phyloP scores from a whole-genome alignment of 2,797 vertebrate species.

The Miichthys miiuy region DNA sequence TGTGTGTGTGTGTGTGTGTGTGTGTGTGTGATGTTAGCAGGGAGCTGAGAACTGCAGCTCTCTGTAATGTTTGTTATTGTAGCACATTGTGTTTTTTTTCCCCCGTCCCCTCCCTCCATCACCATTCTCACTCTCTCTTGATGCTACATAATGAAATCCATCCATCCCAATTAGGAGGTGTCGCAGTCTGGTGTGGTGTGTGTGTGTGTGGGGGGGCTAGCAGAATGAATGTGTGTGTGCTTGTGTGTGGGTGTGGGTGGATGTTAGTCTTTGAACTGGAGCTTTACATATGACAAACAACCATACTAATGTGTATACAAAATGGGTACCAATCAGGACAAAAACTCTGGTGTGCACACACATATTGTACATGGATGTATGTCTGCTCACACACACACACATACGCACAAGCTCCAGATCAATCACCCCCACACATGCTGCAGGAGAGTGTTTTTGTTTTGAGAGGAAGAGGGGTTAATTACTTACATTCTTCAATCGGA shows the following conservation, averaged over 20 bases:
- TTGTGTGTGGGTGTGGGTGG: not conserved
- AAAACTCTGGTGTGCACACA: not conserved
- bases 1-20: slow-evolving; percentile 39
- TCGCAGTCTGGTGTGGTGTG: slow-evolving; percentile 54
- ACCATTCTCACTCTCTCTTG: slow-evolving; percentile 69
- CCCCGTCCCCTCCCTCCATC: slow-evolving; percentile 34
- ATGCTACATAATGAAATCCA: slow-evolving; percentile 78
- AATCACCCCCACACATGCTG: slow-evolving; percentile 62
- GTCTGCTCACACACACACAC: not conserved
- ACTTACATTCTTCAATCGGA: slow-evolving; percentile 77
- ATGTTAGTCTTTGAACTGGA: slow-evolving; percentile 18
- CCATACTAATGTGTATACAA: slow-evolving; percentile 23
- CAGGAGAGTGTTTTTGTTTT: slow-evolving; percentile 73
- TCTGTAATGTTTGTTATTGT: slow-evolving; percentile 78
- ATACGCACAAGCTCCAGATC: slow-evolving; percentile 31
- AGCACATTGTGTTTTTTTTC: slow-evolving; percentile 57
- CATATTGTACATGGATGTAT: not conserved
- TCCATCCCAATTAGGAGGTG: slow-evolving; percentile 82
- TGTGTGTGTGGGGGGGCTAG: slow-evolving; percentile 4
- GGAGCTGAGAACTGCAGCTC: slow-evolving; percentile 45
- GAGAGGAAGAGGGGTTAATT: slow-evolving; percentile 77
- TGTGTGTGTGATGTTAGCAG: slow-evolving; percentile 25
- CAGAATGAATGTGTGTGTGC: slow-evolving; percentile 24
- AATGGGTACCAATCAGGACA: slow-evolving; percentile 17
- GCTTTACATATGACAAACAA: slow-evolving; percentile 46